Evolutionary conservation across 2,888 invertebrate genomes (phyloP).

Genomic region (Conops quadrifasciatus): DNA sequence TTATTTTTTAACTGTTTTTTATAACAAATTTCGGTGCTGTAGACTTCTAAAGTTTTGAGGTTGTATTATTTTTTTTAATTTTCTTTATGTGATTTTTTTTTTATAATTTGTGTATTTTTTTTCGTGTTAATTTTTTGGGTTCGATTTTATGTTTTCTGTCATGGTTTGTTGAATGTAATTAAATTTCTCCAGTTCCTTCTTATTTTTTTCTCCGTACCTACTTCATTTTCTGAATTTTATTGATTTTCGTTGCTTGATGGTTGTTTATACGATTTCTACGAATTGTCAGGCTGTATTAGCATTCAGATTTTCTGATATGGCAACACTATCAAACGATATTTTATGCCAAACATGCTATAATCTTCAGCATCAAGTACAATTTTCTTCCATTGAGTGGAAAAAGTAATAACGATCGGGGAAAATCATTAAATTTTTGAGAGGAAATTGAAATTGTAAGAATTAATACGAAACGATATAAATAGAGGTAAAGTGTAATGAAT

Average conservation of each 20-base stretch:
- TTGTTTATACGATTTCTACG: slow-evolving; percentile 26
- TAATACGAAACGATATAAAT: too few relatives aligned
- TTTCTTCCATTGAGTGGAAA: too few relatives aligned
- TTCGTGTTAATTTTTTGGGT: neutral
- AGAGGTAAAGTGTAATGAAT: too few relatives aligned
- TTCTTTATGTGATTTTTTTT: slow-evolving; percentile 15
- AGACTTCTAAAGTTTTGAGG: neutral
- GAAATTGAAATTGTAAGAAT: too few relatives aligned
- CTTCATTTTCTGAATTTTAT: slow-evolving; percentile 18
- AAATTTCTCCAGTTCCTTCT: slow-evolving; percentile 2
- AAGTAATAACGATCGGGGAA: too few relatives aligned
- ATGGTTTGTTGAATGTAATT: slow-evolving; percentile 17
- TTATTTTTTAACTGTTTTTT: neutral
- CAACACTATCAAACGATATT: neutral
- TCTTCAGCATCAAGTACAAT: neutral
- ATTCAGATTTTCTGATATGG: slow-evolving; percentile 3
- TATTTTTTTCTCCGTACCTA: neutral
- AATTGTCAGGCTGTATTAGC: slow-evolving; percentile 29
- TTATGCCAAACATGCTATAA: neutral
- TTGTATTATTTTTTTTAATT: slow-evolving; percentile 6
- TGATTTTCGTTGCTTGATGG: slow-evolving; percentile 19
- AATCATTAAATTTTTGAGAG: too few relatives aligned
- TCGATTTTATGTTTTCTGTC: slow-evolving; percentile 20
- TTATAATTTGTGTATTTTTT: neutral
- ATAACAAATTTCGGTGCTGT: too few relatives aligned